phyloP scores from a whole-genome alignment of 2,113 vertebrate genomes.

The Phoenicopterus ruber region DNA sequence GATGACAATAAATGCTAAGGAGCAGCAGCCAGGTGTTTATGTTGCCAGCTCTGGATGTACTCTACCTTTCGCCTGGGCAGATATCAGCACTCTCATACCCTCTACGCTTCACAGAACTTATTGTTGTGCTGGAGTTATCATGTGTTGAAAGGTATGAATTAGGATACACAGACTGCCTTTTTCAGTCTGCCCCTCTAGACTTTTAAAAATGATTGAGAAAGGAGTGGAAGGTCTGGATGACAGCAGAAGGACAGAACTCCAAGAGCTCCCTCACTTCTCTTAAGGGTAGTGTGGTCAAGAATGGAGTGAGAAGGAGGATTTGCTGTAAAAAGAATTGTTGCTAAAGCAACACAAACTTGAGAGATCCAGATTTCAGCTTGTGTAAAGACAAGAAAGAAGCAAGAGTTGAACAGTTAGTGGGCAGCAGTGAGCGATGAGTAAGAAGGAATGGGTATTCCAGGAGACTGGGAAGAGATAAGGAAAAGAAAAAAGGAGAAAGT shows the following conservation, averaged over 20 bases:
- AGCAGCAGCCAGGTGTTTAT: background rate
- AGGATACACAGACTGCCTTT: background rate
- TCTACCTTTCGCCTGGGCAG: background rate
- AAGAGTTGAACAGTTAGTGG: background rate
- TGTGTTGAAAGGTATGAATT: background rate
- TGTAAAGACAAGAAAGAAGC: background rate
- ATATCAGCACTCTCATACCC: background rate
- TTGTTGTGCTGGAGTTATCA: background rate
- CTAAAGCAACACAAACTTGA: background rate
- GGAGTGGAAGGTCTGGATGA: background rate
- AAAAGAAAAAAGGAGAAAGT: background rate
- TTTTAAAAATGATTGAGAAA: background rate
- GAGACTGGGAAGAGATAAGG: background rate
- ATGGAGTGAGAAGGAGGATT: background rate
- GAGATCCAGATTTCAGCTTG: background rate
- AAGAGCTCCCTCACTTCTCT: background rate
- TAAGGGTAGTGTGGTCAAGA: background rate
- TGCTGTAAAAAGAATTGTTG: background rate
- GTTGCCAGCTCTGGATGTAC: background rate
- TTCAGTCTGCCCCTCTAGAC: background rate
- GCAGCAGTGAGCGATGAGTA: background rate
- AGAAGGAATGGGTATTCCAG: background rate
- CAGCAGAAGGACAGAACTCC: background rate
- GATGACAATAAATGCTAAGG: background rate
- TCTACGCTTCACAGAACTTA: background rate